These are phyloP conservation scores for Eriocheir sinensis DNA, from an alignment of 1,140 invertebrate genomes.

Conservation along the genomic window DNA sequence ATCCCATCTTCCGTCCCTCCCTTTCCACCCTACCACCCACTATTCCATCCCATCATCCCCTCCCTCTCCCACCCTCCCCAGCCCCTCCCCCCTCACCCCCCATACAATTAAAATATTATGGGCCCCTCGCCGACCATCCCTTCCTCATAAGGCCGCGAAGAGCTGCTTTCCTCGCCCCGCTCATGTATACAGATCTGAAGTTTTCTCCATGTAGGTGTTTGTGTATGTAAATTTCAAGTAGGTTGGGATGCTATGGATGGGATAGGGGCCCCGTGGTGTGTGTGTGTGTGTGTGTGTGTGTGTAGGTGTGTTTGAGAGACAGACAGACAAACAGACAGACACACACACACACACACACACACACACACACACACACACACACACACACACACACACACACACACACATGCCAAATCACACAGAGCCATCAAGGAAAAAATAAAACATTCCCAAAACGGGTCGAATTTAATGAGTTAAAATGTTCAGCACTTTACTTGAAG, in stretches of 20 bases:
- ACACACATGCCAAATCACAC: too few relatives aligned
- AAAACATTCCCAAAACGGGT: not conserved
- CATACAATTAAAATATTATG: slow-evolving; percentile 13
- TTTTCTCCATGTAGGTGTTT: slow-evolving; percentile 4
- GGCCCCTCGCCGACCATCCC: not conserved
- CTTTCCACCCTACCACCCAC: too few relatives aligned
- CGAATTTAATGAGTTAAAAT: not conserved
- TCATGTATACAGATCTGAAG: not conserved
- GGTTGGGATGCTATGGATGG: not conserved
- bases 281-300: slow-evolving; percentile 6
- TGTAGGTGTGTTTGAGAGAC: not conserved
- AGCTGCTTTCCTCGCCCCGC: not conserved
- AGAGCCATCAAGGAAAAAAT: not conserved
- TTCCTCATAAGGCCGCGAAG: not conserved
- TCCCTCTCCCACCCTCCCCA: not conserved
- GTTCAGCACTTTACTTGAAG: not conserved
- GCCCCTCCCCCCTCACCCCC: not conserved
- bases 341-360: not conserved
- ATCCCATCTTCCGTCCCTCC: too few relatives aligned
- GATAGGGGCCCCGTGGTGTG: not conserved
- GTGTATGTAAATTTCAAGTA: slow-evolving; percentile 1
- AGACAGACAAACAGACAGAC: not conserved
- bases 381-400: too few relatives aligned
- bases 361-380: not conserved
- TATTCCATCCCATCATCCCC: too few relatives aligned